Conservation (phyloP, 2,113 vertebrate species). For the Paraplagusia blochii region DNA sequence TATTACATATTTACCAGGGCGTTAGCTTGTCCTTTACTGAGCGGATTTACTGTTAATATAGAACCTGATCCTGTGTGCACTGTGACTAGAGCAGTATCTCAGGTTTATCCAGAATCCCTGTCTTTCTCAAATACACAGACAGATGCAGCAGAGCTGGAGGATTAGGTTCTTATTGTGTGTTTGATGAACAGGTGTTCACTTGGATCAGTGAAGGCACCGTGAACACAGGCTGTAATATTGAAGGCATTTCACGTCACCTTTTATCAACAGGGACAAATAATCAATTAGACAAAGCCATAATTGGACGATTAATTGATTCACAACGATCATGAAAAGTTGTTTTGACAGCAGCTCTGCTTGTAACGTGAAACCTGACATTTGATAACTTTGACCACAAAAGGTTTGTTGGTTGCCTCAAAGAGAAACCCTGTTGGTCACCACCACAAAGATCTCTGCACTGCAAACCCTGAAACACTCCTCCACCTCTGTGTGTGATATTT, state of each 20-base stretch:
- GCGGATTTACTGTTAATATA: not conserved
- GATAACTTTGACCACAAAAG: no score
- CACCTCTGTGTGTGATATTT: no score
- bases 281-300: no score
- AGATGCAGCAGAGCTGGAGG: conserved; percentile 31
- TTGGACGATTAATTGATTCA: no score
- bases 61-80: conserved; percentile 4
- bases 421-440: no score
- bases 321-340: no score
- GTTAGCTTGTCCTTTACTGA: not conserved
- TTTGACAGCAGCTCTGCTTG: no score
- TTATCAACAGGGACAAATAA: no score
- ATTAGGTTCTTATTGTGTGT: conserved; percentile 35
- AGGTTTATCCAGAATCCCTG: conserved; percentile 4
- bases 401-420: no score
- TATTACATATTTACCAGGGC: not conserved
- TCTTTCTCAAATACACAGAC: conserved; percentile 8
- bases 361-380: no score
- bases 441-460: no score
- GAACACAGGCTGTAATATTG: conserved; percentile 6
- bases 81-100: conserved; percentile 7
- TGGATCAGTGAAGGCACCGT: conserved; percentile 19
- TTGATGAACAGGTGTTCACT: conserved; percentile 24
- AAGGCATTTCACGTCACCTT: not conserved
- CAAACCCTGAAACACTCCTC: no score